phyloP scores from a whole-genome alignment of 2,888 invertebrate genomes.

The Charanyca ferruginea region DNA sequence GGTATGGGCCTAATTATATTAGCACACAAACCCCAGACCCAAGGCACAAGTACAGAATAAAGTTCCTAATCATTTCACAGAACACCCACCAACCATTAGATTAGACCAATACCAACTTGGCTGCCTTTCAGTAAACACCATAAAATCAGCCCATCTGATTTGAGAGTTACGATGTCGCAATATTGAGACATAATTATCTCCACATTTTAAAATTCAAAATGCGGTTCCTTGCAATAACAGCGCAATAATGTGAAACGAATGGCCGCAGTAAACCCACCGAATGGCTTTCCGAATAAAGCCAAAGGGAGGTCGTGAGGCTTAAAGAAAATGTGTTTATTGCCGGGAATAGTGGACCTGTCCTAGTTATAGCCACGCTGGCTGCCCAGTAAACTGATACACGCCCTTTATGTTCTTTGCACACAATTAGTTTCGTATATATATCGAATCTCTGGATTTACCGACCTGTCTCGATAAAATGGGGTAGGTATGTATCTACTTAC shows the following conservation, averaged over 20 bases:
- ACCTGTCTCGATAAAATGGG: conserved; percentile 25
- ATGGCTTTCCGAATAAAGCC: conserved; percentile 83
- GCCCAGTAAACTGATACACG: conserved; percentile 69
- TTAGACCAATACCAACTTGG: conserved; percentile 10
- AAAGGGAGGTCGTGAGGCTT: conserved; percentile 76
- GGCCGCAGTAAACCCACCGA: conserved; percentile 79
- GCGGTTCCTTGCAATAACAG: conserved; percentile 77
- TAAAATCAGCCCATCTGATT: conserved; percentile 46
- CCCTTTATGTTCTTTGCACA: conserved; percentile 67
- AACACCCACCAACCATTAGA: conserved; percentile 17
- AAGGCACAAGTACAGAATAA: conserved; percentile 2
- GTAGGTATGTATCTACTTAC: neutral
- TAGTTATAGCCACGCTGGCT: conserved; percentile 62
- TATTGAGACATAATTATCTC: conserved; percentile 59
- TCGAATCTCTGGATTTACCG: conserved; percentile 71
- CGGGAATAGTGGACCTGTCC: conserved; percentile 62
- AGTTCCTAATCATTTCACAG: conserved; percentile 8
- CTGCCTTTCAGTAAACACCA: conserved; percentile 22
- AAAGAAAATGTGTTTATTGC: conserved; percentile 81
- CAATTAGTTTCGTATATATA: conserved; percentile 60
- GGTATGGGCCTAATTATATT: no score
- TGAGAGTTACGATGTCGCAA: conserved; percentile 37
- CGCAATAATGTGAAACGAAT: conserved; percentile 83
- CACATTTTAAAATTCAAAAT: conserved; percentile 75
- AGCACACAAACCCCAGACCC: neutral